phyloP scores from a whole-genome alignment of 2,113 vertebrate species.

The Caloenas nicobarica region DNA sequence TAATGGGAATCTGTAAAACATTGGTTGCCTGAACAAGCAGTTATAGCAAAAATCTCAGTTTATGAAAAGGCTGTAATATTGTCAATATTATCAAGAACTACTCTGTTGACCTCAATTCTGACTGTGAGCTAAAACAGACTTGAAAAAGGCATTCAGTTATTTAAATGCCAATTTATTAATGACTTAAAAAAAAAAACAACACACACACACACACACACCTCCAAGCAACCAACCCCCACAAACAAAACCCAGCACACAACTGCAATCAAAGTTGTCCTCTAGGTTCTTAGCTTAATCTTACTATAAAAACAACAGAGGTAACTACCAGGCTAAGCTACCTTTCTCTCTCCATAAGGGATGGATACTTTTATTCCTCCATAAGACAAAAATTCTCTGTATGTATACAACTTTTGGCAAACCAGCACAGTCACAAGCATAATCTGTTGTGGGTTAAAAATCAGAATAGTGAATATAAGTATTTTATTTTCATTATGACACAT shows the following conservation, averaged over 20 bases:
- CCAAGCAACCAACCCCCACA: too few relatives aligned
- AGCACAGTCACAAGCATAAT: neutral
- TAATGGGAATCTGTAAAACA: neutral
- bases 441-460: rapidly evolving
- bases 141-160: neutral
- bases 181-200: neutral
- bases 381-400: neutral
- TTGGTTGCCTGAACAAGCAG: neutral
- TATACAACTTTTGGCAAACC: neutral
- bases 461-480: neutral
- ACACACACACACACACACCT: too few relatives aligned
- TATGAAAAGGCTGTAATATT: neutral
- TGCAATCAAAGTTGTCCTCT: neutral
- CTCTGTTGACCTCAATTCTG: neutral
- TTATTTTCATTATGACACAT: neutral
- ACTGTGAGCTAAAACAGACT: neutral
- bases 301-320: neutral
- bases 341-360: neutral
- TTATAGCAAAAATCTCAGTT: neutral
- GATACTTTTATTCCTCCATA: neutral
- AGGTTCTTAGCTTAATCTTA: neutral
- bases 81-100: neutral
- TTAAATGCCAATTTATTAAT: neutral
- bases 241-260: too few relatives aligned
- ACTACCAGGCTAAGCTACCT: neutral